phyloP scores from a whole-genome alignment of 2,888 invertebrate genomes.

The Lissonota sp. region DNA sequence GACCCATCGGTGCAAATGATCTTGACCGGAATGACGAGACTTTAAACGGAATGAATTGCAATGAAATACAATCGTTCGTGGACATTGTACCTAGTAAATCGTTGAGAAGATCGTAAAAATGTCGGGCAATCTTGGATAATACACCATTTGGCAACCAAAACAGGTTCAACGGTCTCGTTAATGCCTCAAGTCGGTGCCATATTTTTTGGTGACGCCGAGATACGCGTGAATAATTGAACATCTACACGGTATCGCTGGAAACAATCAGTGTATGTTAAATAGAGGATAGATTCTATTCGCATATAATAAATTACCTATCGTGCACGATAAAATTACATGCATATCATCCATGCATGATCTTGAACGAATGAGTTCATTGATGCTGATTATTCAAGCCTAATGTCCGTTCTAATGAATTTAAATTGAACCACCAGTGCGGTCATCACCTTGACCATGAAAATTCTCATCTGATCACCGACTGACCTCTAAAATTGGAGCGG shows the following conservation, averaged over 20 bases:
- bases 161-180: constrained; percentile 44
- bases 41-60: not conserved
- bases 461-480: not conserved
- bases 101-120: constrained; percentile 38
- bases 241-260: not conserved
- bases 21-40: constrained; percentile 30
- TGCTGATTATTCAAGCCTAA: not conserved
- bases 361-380: not conserved
- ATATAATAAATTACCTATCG: not conserved
- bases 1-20: constrained; percentile 1
- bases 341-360: not conserved
- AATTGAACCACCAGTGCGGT: not conserved
- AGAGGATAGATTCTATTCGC: not conserved
- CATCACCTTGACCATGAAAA: constrained; percentile 44
- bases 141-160: constrained; percentile 46
- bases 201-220: not conserved
- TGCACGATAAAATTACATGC: not conserved
- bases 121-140: constrained; percentile 1
- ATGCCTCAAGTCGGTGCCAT: constrained; percentile 1
- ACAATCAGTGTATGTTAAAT: constrained; percentile 11
- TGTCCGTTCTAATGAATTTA: constrained; percentile 1
- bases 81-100: constrained; percentile 25
- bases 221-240: not conserved
- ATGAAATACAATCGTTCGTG: constrained; percentile 44
- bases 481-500: not conserved